phyloP scores from a whole-genome alignment of 2,113 vertebrate species.

The Cygnus buccinator region DNA sequence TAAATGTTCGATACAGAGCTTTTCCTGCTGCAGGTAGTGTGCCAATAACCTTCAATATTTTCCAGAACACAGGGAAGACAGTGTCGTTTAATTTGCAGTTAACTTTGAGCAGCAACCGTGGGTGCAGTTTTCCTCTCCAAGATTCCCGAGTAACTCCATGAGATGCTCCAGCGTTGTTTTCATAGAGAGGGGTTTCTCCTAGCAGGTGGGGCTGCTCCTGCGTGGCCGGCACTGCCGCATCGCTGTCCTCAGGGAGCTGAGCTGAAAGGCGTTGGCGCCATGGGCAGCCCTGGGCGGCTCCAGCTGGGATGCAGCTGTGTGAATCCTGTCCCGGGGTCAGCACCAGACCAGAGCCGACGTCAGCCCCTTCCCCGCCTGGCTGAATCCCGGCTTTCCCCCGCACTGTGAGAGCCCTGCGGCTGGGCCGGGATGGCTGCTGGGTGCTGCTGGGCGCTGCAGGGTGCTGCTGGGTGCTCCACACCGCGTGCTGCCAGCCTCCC shows the following conservation, averaged over 20 bases:
- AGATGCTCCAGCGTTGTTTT: background rate
- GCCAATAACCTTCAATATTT: constrained; percentile 62
- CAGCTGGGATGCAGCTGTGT: rapidly evolving
- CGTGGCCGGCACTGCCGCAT: background rate
- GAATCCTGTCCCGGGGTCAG: background rate
- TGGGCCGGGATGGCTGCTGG: background rate
- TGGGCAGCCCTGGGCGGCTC: background rate
- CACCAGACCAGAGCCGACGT: no score
- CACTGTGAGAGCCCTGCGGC: no score
- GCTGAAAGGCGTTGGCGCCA: rapidly evolving
- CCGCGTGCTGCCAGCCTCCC: rapidly evolving
- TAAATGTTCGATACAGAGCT: constrained; percentile 40
- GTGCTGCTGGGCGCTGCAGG: background rate
- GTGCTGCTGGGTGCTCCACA: background rate
- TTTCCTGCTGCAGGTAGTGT: constrained; percentile 37
- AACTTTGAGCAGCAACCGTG: background rate
- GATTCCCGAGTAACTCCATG: background rate
- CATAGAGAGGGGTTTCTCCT: background rate
- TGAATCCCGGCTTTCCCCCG: rapidly evolving
- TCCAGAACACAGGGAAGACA: background rate
- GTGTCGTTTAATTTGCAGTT: background rate
- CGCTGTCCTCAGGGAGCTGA: background rate
- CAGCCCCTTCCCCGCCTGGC: background rate
- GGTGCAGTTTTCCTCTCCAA: background rate
- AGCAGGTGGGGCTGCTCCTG: background rate